A percentile compares a stretch with the other conserved stretches of the same genome.
Evolutionary conservation across 2,113 vertebrate species (phyloP).

Genomic region (Sterrhoptilus dennistouni): DNA sequence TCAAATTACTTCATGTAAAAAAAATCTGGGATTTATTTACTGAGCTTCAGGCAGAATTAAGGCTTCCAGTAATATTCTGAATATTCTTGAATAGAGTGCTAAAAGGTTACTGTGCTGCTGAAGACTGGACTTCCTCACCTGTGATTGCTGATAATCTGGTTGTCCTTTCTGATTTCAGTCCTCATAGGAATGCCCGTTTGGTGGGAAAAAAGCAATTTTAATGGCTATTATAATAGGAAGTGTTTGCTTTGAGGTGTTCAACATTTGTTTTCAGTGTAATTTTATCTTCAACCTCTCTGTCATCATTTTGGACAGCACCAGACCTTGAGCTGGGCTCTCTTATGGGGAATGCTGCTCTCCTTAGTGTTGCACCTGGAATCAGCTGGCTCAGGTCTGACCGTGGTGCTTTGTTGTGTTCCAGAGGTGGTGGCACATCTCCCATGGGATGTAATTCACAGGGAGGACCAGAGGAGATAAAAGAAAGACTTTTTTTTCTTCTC

Average conservation of each 20-base stretch:
- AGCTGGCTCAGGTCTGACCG: rapidly evolving
- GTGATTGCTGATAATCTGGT: slow-evolving; percentile 40
- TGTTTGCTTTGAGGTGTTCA: slow-evolving; percentile 45
- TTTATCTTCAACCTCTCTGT: neutral
- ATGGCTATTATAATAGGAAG: slow-evolving; percentile 36
- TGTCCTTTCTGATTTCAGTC: slow-evolving; percentile 32
- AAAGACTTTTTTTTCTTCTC: neutral
- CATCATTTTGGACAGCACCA: neutral
- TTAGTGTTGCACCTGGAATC: rapidly evolving
- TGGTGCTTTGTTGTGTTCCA: neutral
- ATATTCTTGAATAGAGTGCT: neutral
- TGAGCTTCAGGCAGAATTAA: neutral
- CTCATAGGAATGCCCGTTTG: neutral
- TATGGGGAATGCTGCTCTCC: neutral
- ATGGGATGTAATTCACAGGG: neutral
- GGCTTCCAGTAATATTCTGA: neutral
- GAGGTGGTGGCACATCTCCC: neutral
- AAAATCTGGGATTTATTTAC: neutral
- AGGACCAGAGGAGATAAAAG: neutral
- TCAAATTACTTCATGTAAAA: neutral
- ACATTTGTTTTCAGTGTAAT: neutral
- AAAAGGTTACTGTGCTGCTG: neutral
- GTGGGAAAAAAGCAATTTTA: slow-evolving; percentile 12
- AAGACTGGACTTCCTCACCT: neutral
- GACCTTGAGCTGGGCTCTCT: neutral